Base-by-base conservation (phyloP, 1,140 invertebrate genomes). In the Zaprionus capensis region DNA sequence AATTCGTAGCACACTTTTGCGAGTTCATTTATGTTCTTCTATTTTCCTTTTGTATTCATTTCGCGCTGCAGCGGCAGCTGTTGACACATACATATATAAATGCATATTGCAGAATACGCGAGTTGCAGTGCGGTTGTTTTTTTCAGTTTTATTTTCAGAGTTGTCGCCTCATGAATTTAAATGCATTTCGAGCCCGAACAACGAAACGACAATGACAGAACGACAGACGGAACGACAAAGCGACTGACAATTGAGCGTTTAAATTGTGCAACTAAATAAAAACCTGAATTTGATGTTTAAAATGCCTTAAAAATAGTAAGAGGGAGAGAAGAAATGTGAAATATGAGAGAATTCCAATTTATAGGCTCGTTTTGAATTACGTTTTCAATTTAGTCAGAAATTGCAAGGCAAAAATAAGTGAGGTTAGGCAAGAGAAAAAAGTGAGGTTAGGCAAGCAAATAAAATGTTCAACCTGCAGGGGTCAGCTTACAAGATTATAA, bases 71-170 rank as follows among this genome's bases (percentile, higher is more conserved):
- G 66, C 78, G 67, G 70, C 78, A 80, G 78, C 74, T 80, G 78
- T 77, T 73, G 69, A 80, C 69, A 77, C 65, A 77, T 68, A 77
- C 53, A 53, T 58, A 70, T 49, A 61, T 69, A 58, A 75, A 76
- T 76, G 74, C 75, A 76, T 67, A 72, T 76, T 64, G 73, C 74
- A 67, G 44, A 31, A 62, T 44, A 41, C 59, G 53, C 55, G 59
- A 58, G 55, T 62, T 70, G 36, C 31, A 34, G 9, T 34, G 28
- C 5, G 24, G 53, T 24, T 2, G 38, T 66, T 28, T 20, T 17
- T 20, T 31, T 38, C 11, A 17, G 14, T 73, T 73, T 64, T 71
- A 41, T 65, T 56, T 63, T 59, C 49, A 20, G 41, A 46, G 51
- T 22, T 69, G 34, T 36, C 56, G 46, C n/a, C 22, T 65, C 63